Conservation (phyloP, 2,888 invertebrate genomes). For the Neocrepidodera transversa region DNA sequence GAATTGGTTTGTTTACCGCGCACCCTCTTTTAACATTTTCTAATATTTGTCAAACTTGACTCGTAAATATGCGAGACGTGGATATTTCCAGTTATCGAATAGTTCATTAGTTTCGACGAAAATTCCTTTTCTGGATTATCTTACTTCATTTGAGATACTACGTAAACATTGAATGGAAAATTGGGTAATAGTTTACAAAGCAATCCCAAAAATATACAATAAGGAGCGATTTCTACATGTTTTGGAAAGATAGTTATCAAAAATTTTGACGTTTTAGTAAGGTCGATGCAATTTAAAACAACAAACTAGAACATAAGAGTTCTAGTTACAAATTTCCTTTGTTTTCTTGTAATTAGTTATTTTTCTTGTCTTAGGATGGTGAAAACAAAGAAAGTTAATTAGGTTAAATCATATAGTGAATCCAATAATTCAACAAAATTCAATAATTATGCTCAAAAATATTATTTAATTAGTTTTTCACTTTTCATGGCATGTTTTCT, state of each 20-base stretch:
- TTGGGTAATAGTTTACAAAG: slow-evolving; percentile 19
- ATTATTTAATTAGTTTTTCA: too few species aligned
- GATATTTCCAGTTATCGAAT: slow-evolving; percentile 22
- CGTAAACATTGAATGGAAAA: slow-evolving; percentile 20
- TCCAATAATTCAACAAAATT: too few species aligned
- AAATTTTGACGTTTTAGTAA: not conserved
- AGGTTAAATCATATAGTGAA: too few species aligned
- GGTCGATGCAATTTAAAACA: not conserved
- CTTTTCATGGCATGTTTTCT: too few species aligned
- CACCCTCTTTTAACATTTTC: slow-evolving; percentile 21
- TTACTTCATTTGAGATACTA: slow-evolving; percentile 16
- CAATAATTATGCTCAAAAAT: too few species aligned
- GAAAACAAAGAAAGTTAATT: too few species aligned
- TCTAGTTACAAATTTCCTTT: not conserved
- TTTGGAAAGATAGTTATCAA: not conserved
- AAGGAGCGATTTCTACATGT: not conserved
- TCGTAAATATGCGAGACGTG: slow-evolving; percentile 25
- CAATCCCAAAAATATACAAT: not conserved
- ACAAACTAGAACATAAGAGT: not conserved
- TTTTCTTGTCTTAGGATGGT: too few species aligned
- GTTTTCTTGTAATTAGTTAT: too few species aligned
- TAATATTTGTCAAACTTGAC: slow-evolving; percentile 27
- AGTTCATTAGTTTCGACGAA: slow-evolving; percentile 26
- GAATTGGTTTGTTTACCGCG: slow-evolving; percentile 35
- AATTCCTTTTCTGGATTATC: slow-evolving; percentile 15